Conservation (phyloP, 2,113 vertebrate genomes). For the Dicerorhinus sumatrensis region DNA sequence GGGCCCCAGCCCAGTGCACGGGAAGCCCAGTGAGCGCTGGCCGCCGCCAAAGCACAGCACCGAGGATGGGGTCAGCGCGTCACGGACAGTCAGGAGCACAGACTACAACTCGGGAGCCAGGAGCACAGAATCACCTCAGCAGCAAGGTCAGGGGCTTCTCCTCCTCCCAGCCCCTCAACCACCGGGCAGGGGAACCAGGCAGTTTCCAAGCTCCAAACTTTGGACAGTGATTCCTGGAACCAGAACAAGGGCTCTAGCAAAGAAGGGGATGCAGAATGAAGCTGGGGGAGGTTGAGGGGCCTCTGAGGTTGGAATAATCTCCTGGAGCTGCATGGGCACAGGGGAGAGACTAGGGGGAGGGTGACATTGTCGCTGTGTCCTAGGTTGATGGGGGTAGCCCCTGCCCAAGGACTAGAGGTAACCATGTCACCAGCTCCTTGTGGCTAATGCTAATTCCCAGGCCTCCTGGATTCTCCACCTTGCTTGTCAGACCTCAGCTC, state of each 20-base stretch:
- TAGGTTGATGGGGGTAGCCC: no score
- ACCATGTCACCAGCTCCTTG: fast-evolving
- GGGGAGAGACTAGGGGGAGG: fast-evolving
- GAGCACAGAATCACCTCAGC: not conserved
- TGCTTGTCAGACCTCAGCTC: not conserved
- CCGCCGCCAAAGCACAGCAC: not conserved
- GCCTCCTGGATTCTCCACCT: not conserved
- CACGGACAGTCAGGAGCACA: not conserved
- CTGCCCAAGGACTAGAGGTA: no score
- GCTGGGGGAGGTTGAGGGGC: not conserved
- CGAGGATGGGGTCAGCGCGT: fast-evolving
- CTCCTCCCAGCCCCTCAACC: no score
- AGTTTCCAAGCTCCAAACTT: not conserved
- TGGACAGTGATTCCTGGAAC: no score
- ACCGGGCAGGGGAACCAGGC: no score
- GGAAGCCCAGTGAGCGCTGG: not conserved
- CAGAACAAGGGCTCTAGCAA: not conserved
- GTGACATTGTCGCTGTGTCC: not conserved
- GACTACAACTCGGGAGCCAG: not conserved
- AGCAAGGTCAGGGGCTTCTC: fast-evolving
- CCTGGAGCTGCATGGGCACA: not conserved
- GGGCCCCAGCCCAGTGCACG: not conserved
- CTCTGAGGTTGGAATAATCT: not conserved
- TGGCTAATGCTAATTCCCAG: not conserved
- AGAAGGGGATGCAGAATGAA: fast-evolving